phyloP scores from a whole-genome alignment of 2,888 invertebrate species.

The Elegia similella region DNA sequence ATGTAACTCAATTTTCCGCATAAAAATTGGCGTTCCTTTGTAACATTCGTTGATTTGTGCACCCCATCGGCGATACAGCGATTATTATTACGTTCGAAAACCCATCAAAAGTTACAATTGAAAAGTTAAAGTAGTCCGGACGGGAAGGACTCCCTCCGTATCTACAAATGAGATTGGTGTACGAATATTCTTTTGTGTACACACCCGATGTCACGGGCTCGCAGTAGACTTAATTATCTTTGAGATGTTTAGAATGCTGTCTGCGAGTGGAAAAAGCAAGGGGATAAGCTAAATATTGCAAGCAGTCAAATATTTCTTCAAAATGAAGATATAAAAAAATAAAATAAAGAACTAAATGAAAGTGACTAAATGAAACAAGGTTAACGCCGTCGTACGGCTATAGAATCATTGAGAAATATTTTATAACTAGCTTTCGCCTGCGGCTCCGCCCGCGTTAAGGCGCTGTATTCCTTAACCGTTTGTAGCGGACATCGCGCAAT shows the following conservation, averaged over 20 bases:
- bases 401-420: too few relatives aligned
- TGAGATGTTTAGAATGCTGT: conserved; percentile 30
- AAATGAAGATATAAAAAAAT: too few relatives aligned
- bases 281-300: background rate
- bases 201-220: conserved; percentile 45
- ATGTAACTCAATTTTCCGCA: conserved; percentile 75
- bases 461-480: too few relatives aligned
- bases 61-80: conserved; percentile 73
- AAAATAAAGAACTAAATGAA: too few relatives aligned
- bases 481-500: too few relatives aligned
- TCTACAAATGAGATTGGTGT: conserved; percentile 75
- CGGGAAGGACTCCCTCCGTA: conserved; percentile 70
- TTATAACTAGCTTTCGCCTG: too few relatives aligned
- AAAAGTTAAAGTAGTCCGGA: conserved; percentile 81
- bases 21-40: conserved; percentile 79
- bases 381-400: too few relatives aligned
- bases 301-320: too few relatives aligned
- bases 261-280: background rate
- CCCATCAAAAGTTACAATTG: conserved; percentile 82
- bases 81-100: conserved; percentile 81
- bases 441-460: too few relatives aligned
- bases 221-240: conserved; percentile 45
- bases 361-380: too few relatives aligned
- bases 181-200: conserved; percentile 73
- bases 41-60: conserved; percentile 68